phyloP scores from a whole-genome alignment of 2,888 invertebrate genomes.

The Dryobota labecula region DNA sequence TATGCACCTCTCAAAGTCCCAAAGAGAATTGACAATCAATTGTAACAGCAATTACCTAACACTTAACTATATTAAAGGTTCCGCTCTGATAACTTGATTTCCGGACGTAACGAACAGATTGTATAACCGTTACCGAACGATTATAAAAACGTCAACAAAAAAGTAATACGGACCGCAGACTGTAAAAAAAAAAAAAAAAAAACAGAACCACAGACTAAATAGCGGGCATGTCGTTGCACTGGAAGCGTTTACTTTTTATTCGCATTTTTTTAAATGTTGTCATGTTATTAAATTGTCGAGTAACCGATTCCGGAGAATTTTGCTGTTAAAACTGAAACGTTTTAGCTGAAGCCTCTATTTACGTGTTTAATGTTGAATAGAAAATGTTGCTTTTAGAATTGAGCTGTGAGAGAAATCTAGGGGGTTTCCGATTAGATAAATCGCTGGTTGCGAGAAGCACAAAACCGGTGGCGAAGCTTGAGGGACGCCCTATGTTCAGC shows the following conservation, averaged over 20 bases:
- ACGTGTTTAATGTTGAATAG: neutral
- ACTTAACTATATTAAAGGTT: conserved; percentile 28
- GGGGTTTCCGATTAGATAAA: neutral
- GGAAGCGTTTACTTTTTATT: conserved; percentile 47
- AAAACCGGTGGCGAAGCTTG: neutral
- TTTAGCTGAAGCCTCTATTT: conserved; percentile 17
- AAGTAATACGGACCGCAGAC: conserved; percentile 64
- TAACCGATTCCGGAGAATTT: conserved; percentile 53
- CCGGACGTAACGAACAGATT: conserved; percentile 63
- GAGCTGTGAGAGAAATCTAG: neutral
- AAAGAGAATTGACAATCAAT: conserved; percentile 29
- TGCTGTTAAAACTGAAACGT: conserved; percentile 33
- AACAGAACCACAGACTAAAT: conserved; percentile 66
- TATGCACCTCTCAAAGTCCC: neutral
- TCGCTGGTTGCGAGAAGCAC: neutral
- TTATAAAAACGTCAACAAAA: conserved; percentile 62
- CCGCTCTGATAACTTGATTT: conserved; percentile 57
- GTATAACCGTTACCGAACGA: conserved; percentile 71
- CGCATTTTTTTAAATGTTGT: conserved; percentile 32
- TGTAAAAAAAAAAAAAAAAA: conserved; percentile 56
- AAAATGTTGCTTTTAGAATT: neutral
- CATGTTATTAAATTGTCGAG: conserved; percentile 68
- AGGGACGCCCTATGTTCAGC: neutral
- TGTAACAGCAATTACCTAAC: conserved; percentile 35
- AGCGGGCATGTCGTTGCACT: conserved; percentile 59